Percentiles rank a stretch among this genome's conserved stretches.
phyloP scores from a whole-genome alignment of 2,797 vertebrate genomes.

The Helicolenus hilgendorfi region DNA sequence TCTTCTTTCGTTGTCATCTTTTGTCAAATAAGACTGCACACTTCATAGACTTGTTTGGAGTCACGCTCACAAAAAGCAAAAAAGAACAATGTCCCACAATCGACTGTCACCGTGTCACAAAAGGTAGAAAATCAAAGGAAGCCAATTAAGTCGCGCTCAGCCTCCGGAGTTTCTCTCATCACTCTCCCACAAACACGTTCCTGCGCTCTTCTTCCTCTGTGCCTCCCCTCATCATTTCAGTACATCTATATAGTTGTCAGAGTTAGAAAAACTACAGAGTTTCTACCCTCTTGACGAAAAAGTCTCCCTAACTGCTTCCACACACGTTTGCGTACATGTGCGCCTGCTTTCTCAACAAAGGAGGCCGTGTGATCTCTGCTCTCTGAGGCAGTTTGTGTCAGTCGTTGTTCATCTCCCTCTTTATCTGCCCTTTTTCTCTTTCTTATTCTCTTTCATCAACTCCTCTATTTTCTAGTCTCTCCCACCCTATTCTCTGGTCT shows the following conservation, averaged over 20 bases:
- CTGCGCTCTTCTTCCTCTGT: background rate
- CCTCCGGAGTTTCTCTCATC: conserved; percentile 13
- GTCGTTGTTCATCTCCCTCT: background rate
- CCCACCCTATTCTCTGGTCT: background rate
- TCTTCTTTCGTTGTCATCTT: conserved; percentile 14
- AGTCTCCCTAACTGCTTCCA: conserved; percentile 8
- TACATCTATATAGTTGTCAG: conserved; percentile 26
- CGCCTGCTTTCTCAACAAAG: background rate
- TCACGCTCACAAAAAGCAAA: conserved; percentile 11
- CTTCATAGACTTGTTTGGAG: background rate
- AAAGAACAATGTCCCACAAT: background rate
- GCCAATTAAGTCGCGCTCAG: conserved; percentile 50
- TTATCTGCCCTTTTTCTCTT: background rate
- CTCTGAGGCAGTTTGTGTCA: conserved; percentile 14
- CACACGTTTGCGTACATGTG: background rate
- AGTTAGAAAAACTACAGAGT: conserved; percentile 9
- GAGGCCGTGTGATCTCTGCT: conserved; percentile 24
- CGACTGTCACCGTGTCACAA: conserved; percentile 45
- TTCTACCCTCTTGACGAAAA: background rate
- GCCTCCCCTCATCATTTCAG: conserved; percentile 14
- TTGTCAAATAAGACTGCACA: conserved; percentile 4
- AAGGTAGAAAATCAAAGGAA: conserved; percentile 40
- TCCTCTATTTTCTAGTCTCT: background rate
- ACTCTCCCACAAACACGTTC: conserved; percentile 1
- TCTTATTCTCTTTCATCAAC: background rate